Evolutionary conservation across 2,888 invertebrate species (phyloP), one percentile per base, ranked within the genome.

Genomic region (Tachina lurida): DNA sequence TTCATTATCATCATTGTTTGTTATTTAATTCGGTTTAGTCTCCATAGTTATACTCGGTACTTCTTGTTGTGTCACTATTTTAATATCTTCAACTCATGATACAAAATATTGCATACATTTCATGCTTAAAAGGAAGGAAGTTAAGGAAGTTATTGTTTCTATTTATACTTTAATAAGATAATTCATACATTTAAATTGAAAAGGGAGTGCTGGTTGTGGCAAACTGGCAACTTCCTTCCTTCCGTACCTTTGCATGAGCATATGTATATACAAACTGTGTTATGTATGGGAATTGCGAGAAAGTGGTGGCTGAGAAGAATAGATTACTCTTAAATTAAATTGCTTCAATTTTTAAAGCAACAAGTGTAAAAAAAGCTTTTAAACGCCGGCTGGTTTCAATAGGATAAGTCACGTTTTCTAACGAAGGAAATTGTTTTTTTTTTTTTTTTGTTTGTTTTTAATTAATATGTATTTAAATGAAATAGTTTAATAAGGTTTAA

Each of bases 71-170:
- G 56, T 62, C n/a, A 3, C 45, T 31, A 3, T 54, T 67, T 60
- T 39, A 45, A 54, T 56, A 49, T 47, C 17, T 13, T 17, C 41
- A 73, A 12, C n/a, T 41, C 63, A 65, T 39, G 63, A 10, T 45
- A 31, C 17, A 58, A 47, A 31, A 17, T n/a, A 15, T 67, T 52
- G 7, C 31, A 12, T 10, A 49, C 15, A 43, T 63, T 52, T 22
- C 41, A 63, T 10, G 74, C 52, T 75, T 75, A 39, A 75, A 54
- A 68, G 68, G 70, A 82, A 84, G 83, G 77, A 84, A 83, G 83
- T 77, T 60, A 60, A 73, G 77, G 73, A 78, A 83, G 83, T 83
- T 54, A 73, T 73, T 73, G 73, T 73, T 67, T 39, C 22, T 77
- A 12, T 54, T 41, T 31, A 2, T 62, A 22, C n/a, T 3, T 58